Evolutionary conservation across 2,888 invertebrate species (phyloP).

Genomic region (Zaprionus bogoriensis): DNA sequence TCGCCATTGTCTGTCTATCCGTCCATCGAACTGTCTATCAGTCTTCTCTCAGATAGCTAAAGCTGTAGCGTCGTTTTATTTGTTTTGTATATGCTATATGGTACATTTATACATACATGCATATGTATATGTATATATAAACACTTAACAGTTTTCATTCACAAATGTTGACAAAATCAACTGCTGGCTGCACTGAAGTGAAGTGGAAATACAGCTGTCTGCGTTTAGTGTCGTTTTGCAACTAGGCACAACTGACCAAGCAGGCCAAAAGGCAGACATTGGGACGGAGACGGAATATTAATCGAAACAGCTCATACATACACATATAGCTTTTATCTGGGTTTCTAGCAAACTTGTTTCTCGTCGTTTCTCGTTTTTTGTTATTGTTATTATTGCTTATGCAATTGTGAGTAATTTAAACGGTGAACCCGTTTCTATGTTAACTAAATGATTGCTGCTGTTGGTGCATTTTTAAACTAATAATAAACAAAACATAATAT

Average conservation of each 20-base stretch:
- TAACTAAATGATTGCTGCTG: conserved; percentile 40
- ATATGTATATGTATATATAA: no score
- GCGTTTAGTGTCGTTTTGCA: conserved; percentile 32
- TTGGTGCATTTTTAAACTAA: conserved; percentile 43
- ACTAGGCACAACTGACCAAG: conserved; percentile 8
- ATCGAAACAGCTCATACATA: conserved; percentile 31
- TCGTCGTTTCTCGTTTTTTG: conserved; percentile 7
- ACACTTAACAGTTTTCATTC: conserved; percentile 35
- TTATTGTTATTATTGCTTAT: conserved; percentile 31
- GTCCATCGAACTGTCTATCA: not conserved
- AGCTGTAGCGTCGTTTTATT: conserved; percentile 12
- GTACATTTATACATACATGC: no score
- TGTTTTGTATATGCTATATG: conserved; percentile 15
- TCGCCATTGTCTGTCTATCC: not conserved
- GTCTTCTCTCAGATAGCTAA: conserved; percentile 17
- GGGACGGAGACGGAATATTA: conserved; percentile 6
- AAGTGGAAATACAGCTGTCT: not conserved
- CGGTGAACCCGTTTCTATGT: conserved; percentile 48
- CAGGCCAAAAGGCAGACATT: not conserved
- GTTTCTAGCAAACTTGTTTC: conserved; percentile 58
- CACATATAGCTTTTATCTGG: conserved; percentile 50
- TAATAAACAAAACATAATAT: conserved; percentile 67
- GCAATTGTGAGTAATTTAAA: conserved; percentile 39
- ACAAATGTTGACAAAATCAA: conserved; percentile 32
- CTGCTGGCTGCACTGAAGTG: not conserved